Conservation (phyloP, 2,113 vertebrate genomes). For the Synodontis membranacea region DNA sequence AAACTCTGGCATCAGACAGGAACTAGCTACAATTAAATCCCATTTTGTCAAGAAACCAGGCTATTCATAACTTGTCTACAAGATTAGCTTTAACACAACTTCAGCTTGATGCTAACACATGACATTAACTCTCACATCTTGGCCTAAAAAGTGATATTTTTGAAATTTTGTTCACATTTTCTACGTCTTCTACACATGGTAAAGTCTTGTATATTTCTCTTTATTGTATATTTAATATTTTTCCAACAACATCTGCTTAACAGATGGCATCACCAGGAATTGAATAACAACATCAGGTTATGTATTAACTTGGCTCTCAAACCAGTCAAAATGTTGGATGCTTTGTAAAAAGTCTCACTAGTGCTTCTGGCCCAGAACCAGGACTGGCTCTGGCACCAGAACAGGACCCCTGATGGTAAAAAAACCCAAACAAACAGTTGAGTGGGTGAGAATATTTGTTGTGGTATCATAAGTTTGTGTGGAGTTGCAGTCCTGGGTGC, state of each 20-base stretch:
- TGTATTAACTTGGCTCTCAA: background rate
- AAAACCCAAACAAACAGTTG: no score
- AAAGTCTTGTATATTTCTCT: background rate
- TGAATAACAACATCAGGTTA: conserved; percentile 7
- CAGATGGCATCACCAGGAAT: conserved; percentile 1
- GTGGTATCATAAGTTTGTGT: conserved; percentile 10
- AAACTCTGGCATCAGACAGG: background rate
- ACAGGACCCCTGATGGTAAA: background rate
- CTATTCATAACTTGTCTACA: background rate
- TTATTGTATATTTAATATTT: no score
- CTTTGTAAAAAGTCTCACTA: background rate
- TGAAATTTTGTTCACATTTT: background rate
- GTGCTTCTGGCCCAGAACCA: conserved; percentile 10
- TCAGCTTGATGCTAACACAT: background rate
- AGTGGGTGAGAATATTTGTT: conserved; percentile 5
- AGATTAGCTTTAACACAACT: background rate
- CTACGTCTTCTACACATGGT: background rate
- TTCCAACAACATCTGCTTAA: background rate
- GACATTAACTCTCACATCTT: background rate
- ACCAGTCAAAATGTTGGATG: background rate
- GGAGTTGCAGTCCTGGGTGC: background rate
- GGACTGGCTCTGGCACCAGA: background rate
- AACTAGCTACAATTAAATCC: background rate
- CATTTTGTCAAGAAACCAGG: background rate
- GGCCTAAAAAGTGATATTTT: background rate